Base-by-base conservation (phyloP, 1,140 invertebrate genomes). In the Heliconius congener region DNA sequence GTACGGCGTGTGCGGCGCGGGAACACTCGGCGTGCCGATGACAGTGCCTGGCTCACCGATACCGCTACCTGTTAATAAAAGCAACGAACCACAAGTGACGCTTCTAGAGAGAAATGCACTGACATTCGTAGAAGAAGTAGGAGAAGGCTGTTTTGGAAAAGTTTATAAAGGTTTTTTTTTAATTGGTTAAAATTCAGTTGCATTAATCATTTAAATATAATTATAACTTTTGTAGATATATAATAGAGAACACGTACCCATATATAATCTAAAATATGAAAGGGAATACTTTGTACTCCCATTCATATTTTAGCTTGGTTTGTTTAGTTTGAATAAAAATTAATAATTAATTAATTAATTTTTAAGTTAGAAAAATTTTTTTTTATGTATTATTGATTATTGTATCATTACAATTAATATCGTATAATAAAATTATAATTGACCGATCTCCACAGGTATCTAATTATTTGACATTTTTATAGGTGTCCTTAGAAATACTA, bases 81-180 rank as follows among this genome's bases (percentile, higher is more conserved):
- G 82, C 60, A 83, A 82, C 76, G 88, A 91, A 42, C 85, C 85
- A 1, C 94, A 95, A 66, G 95, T 97, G 4, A 96, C 96, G 2
- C 94, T 97, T 71, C 88, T 97, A 84, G 88, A 94, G 70, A 93
- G 96, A 73, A 96, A 97, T 70, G 95, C 95, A 2, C 91, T 98
- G 16, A 94, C 94, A 4, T 97, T 98, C 86, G 83, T 97, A 0
- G 96, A 97, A 82, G 97, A 98, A 83, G 97, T 98, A 71, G 98
- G 98, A 1, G 98, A 98, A 93, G 98, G 98, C 2, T 98, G 97
- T 86, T 99, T 98, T 87, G 98, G 98, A n/a, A 98, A 98, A 95
- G 98, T 98, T 52, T 98, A 96, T 87, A 98, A 97, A 97, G 97
- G 97, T 98, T 30, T 16, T 16, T 66, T 27, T 30, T 66, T n/a